Evolutionary conservation across 2,113 vertebrate species (phyloP), one percentile per base, ranked within the genome.

Genomic region (Apteryx mantelli): DNA sequence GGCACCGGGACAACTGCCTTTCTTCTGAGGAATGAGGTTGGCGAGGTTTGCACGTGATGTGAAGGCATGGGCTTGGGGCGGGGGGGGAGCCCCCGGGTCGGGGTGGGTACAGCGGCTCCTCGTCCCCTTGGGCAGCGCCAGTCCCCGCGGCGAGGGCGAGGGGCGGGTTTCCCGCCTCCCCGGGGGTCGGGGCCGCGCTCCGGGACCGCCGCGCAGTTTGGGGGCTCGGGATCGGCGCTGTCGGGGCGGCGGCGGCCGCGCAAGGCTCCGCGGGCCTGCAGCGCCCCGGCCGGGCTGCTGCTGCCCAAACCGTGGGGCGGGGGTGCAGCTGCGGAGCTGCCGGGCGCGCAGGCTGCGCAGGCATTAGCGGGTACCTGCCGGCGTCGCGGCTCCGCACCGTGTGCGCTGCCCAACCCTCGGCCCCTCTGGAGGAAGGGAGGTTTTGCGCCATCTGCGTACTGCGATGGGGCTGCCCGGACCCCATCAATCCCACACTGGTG

Each of bases 201-300:
- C 48, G 17, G 64, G 64, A 78, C 61, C 28, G 52, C 58, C 21
- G 36, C 76, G 25, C 71, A 80, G 81, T 68, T 53, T 61, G 52
- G 20, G 21, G 50, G 52, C 65, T 77, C 32, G 17, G 25, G 55
- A 50, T 56, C 53, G 65, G 28, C 6, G 85, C 76, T 3, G 66
- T 58, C 79, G 82, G 26, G 32, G 40, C 7, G 44, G 24, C 32
- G 73, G 89, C 85, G 50, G 44, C 79, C 80, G 86, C 88, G 71
- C 84, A 94, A 92, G 93, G 55, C 55, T 75, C 96, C 88, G 74
- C 94, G 40, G 74, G 82, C 75, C 82, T 60, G 40, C 84, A 82
- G 38, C 65, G 22, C 48, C 28, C 40, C 36, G 28, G 11, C 32
- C 24, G 11, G n/a, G 28, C 63, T 36, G 36, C 55, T 36, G 53